A percentile compares a stretch with the other conserved stretches of the same genome.
phyloP scores from a whole-genome alignment of 1,140 invertebrate genomes.

The Delia radicum region DNA sequence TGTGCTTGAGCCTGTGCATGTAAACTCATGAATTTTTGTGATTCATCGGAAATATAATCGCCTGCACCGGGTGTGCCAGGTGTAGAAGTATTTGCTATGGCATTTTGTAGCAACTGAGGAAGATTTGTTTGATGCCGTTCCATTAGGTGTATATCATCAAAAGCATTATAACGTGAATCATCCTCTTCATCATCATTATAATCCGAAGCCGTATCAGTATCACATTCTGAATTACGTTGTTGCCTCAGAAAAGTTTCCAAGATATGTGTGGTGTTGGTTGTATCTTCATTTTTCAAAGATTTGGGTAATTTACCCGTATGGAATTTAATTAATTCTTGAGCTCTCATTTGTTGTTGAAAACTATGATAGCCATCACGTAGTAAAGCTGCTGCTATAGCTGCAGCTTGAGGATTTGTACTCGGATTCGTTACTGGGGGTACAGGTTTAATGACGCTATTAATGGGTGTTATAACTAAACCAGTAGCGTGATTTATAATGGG shows the following conservation, averaged over 20 bases:
- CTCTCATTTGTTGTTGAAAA: constrained; percentile 50
- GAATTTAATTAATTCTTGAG: constrained; percentile 46
- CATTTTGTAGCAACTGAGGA: neutral
- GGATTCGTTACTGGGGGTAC: neutral
- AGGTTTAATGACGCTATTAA: neutral
- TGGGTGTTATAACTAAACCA: neutral
- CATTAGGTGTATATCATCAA: constrained; percentile 52
- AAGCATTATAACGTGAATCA: constrained; percentile 42
- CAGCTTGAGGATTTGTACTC: constrained; percentile 38
- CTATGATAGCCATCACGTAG: constrained; percentile 46
- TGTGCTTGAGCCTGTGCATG: constrained; percentile 40
- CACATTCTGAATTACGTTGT: constrained; percentile 45
- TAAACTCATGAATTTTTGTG: constrained; percentile 29
- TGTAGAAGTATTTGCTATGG: neutral
- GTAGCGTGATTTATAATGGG: constrained; percentile 28
- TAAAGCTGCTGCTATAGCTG: constrained; percentile 48
- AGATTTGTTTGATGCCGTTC: constrained; percentile 33
- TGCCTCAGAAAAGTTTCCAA: constrained; percentile 46
- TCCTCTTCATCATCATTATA: constrained; percentile 41
- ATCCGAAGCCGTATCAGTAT: constrained; percentile 39
- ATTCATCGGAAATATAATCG: constrained; percentile 29
- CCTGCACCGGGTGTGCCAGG: neutral
- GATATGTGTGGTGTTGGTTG: constrained; percentile 43
- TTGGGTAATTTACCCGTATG: constrained; percentile 23
- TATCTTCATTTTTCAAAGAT: neutral